Evolutionary conservation across 2,797 vertebrate species (phyloP), one percentile per base, ranked within the genome.

Genomic region (Ciconia nigra): DNA sequence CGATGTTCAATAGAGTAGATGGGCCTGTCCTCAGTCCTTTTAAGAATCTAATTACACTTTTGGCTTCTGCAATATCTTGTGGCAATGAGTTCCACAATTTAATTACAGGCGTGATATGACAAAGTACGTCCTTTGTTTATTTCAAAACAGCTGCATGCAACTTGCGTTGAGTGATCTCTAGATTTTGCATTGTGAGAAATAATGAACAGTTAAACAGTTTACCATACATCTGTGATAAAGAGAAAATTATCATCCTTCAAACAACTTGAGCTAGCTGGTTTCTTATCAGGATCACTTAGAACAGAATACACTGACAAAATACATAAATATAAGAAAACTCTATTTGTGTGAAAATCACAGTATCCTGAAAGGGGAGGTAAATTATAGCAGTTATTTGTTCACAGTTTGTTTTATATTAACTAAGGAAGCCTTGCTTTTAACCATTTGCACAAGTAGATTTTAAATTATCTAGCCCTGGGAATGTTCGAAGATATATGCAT

Each of bases 41-140:
- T 70, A 80, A 80, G 55, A 88, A 78, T 86, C 61, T 93, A 90
- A 96, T 94, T 94, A 91, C 61, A 61, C 37, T 91, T 77, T 35
- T 81, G 88, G 90, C 87, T 93, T 70, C 87, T 88, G 42, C 62
- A 95, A 59, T 37, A 54, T 86, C 80, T 93, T 95, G 61, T 51
- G 59, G 76, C 52, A 95, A 57, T n/a, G 72, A 83, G 46, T 83
- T 87, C n/a, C 87, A 80, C 37, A 88, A 86, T 78, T 87, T 96
- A 94, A 91, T 93, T 93, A 83, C 59, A 89, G 69, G 28, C 1
- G 1, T 61, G 76, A 77, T 91, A 81, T 15, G 86, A 95, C 83
- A 81, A 91, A 93, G 26, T 80, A 86, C 37, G 90, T 95, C 66
- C 47, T 87, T 62, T 86, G 37, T 91, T 95, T 96, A 54, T 73